Conservation (phyloP, 2,888 invertebrate species). For the Machimus atricapillus region DNA sequence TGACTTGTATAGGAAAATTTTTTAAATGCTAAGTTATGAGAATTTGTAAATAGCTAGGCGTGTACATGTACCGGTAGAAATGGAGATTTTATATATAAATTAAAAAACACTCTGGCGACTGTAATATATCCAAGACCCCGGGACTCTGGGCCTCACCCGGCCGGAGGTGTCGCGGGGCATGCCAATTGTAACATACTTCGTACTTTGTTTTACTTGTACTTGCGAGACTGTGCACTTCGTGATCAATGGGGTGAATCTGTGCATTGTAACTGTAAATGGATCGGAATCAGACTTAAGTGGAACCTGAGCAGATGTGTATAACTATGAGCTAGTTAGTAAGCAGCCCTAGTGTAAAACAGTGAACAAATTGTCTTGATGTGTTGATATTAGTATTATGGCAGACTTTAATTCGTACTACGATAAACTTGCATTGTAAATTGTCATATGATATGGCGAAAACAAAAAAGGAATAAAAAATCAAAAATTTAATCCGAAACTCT, state of each 20-base stretch:
- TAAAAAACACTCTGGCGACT: slow-evolving; percentile 13
- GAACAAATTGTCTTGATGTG: slow-evolving; percentile 50
- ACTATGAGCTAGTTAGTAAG: slow-evolving; percentile 39
- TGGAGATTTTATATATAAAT: slow-evolving; percentile 34
- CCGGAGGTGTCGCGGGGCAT: not conserved
- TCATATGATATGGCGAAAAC: slow-evolving; percentile 29
- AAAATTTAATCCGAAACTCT: not conserved
- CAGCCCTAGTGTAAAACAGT: slow-evolving; percentile 13
- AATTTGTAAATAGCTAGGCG: slow-evolving; percentile 47
- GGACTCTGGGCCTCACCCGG: not conserved
- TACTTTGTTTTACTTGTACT: slow-evolving; percentile 5
- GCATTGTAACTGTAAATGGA: slow-evolving; percentile 19
- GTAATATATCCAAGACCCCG: slow-evolving; percentile 8
- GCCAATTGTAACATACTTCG: slow-evolving; percentile 27
- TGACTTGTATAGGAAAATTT: slow-evolving; percentile 36
- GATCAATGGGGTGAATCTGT: slow-evolving; percentile 13
- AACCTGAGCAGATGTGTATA: slow-evolving; percentile 38
- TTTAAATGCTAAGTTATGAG: slow-evolving; percentile 27
- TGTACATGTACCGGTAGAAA: slow-evolving; percentile 1
- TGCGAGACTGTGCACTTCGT: slow-evolving; percentile 32
- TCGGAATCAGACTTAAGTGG: not conserved
- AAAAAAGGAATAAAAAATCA: slow-evolving; percentile 24
- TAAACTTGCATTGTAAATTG: slow-evolving; percentile 35
- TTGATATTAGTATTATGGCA: slow-evolving; percentile 52
- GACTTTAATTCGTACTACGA: slow-evolving; percentile 49